Conservation (phyloP, 2,113 vertebrate species). For the Panthera uncia region DNA sequence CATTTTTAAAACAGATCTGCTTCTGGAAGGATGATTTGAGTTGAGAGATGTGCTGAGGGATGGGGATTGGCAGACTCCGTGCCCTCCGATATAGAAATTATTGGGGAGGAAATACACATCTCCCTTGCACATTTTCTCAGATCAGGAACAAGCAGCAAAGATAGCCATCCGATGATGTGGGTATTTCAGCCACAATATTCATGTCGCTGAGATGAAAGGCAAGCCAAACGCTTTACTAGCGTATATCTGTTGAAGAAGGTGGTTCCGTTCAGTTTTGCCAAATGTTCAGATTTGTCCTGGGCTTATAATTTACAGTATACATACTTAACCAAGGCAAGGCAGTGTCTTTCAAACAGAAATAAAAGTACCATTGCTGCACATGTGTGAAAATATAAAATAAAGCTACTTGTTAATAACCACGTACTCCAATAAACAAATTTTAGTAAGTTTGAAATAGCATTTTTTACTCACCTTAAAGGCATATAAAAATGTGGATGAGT, state of each 20-base stretch:
- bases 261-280: background rate
- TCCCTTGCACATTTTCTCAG: background rate
- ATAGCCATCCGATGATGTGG: background rate
- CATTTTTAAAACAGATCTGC: background rate
- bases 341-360: background rate
- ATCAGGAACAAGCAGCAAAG: background rate
- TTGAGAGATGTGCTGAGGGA: background rate
- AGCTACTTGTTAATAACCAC: background rate
- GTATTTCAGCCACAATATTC: background rate
- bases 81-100: background rate
- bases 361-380: background rate
- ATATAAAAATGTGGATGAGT: background rate
- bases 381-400: conserved; percentile 9
- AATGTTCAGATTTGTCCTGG: background rate
- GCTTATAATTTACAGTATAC: conserved; percentile 6
- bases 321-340: background rate
- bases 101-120: background rate
- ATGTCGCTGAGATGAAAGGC: background rate
- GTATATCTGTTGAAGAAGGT: background rate
- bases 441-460: background rate
- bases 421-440: background rate
- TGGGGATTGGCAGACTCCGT: background rate
- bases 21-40: background rate
- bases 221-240: background rate
- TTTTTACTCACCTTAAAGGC: background rate